Conservation (phyloP, 2,113 vertebrate species). For the Sturnira hondurensis region DNA sequence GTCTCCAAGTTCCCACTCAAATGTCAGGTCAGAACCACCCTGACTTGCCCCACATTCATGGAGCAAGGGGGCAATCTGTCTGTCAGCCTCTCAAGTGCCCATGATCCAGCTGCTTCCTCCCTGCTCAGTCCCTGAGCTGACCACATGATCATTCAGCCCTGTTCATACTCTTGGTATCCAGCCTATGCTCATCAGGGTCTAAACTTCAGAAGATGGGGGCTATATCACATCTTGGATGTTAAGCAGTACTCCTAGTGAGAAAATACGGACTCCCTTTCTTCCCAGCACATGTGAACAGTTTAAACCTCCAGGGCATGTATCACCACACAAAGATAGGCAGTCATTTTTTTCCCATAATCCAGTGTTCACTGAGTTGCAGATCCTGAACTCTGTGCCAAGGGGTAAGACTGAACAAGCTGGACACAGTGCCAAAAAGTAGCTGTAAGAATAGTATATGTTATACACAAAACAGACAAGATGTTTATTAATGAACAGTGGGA, state of each 20-base stretch:
- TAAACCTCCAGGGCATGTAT: background rate
- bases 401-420: background rate
- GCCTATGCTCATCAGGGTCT: background rate
- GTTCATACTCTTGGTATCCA: background rate
- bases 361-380: background rate
- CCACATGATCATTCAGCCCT: accelerated
- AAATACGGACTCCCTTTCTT: background rate
- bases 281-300: background rate
- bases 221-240: accelerated
- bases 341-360: background rate
- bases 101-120: background rate
- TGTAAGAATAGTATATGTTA: no score
- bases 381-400: background rate
- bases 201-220: background rate
- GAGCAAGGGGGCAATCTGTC: no score
- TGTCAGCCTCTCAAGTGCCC: accelerated
- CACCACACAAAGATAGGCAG: background rate
- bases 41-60: background rate
- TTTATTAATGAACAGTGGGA: background rate
- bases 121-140: accelerated
- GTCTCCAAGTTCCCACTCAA: background rate
- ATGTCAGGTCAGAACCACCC: background rate
- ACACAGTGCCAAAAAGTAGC: background rate
- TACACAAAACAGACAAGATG: background rate
- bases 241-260: background rate